These are phyloP conservation scores for Hymenochirus boettgeri DNA, from an alignment of 2,113 vertebrate species.

Conservation along the genomic window DNA sequence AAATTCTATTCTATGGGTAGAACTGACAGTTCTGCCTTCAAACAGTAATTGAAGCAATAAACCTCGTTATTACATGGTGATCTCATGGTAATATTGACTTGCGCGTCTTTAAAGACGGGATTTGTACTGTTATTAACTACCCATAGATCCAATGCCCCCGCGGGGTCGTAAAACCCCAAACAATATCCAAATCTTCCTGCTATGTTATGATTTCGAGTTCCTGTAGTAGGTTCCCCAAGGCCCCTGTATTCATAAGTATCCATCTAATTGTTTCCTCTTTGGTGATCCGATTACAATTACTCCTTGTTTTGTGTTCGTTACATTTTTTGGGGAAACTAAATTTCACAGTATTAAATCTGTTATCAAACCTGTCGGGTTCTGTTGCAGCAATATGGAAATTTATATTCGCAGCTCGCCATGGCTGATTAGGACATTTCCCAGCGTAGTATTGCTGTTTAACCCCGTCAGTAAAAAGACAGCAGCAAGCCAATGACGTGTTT, in stretches of 20 bases:
- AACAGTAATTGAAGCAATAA: background rate
- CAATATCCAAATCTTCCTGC: constrained; percentile 33
- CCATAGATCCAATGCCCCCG: constrained; percentile 31
- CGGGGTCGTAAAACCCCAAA: constrained; percentile 30
- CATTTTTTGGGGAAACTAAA: constrained; percentile 20
- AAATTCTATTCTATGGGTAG: background rate
- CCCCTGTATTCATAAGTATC: constrained; percentile 3
- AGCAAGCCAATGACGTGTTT: background rate
- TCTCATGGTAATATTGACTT: constrained; percentile 29
- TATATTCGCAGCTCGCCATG: background rate
- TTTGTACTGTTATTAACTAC: constrained; percentile 36
- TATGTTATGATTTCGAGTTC: constrained; percentile 23
- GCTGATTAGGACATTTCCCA: constrained; percentile 23
- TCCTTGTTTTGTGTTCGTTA: constrained; percentile 14
- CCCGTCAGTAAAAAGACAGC: background rate
- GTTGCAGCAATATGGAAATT: constrained; percentile 13
- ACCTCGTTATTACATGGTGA: constrained; percentile 17
- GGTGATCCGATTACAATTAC: constrained; percentile 35
- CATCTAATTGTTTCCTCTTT: constrained; percentile 37
- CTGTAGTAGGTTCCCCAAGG: constrained; percentile 20
- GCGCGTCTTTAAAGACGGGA: constrained; percentile 27
- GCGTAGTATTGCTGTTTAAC: constrained; percentile 1
- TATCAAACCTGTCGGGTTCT: constrained; percentile 26
- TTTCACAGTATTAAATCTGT: constrained; percentile 29
- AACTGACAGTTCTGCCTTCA: background rate